A percentile compares a stretch with the other conserved stretches of the same genome.
These are phyloP conservation scores for Lypha dubia DNA, from an alignment of 2,888 invertebrate genomes.

Conservation along the genomic window DNA sequence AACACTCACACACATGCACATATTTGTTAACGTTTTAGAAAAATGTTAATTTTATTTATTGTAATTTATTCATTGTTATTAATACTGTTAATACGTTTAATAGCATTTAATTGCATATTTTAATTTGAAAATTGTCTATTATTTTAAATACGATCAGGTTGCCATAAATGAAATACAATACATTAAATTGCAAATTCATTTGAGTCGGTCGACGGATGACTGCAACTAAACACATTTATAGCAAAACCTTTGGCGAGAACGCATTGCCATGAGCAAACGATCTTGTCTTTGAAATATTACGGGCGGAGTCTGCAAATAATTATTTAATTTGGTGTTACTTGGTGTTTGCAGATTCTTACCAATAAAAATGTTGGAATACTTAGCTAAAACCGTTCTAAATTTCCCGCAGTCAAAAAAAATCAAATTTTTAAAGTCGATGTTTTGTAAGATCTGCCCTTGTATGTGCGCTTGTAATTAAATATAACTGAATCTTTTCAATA, in stretches of 20 bases:
- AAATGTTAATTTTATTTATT: slow-evolving; percentile 24
- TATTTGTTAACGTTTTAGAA: slow-evolving; percentile 21
- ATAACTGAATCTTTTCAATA: no score
- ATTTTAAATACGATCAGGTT: slow-evolving; percentile 58
- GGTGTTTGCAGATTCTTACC: background rate
- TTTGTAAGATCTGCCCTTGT: no score
- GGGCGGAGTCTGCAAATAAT: slow-evolving; percentile 11
- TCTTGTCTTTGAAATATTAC: background rate
- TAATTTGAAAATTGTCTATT: slow-evolving; percentile 52
- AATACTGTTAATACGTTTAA: slow-evolving; percentile 41
- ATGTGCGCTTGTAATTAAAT: no score
- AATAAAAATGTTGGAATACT: no score
- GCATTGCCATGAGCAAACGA: slow-evolving; percentile 43
- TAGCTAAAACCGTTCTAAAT: no score
- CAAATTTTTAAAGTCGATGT: no score
- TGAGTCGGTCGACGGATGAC: background rate
- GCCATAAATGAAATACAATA: slow-evolving; percentile 59
- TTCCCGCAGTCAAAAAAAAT: no score
- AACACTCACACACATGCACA: no score
- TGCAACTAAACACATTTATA: slow-evolving; percentile 28
- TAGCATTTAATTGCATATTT: slow-evolving; percentile 55
- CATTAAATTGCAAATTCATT: slow-evolving; percentile 47
- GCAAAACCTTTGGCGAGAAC: slow-evolving; percentile 24
- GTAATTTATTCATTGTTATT: slow-evolving; percentile 28
- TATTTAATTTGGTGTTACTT: background rate